A percentile compares a stretch with the other conserved stretches of the same genome.
Evolutionary conservation across 2,797 vertebrate genomes (phyloP).

Genomic region (Poecilia wingei): DNA sequence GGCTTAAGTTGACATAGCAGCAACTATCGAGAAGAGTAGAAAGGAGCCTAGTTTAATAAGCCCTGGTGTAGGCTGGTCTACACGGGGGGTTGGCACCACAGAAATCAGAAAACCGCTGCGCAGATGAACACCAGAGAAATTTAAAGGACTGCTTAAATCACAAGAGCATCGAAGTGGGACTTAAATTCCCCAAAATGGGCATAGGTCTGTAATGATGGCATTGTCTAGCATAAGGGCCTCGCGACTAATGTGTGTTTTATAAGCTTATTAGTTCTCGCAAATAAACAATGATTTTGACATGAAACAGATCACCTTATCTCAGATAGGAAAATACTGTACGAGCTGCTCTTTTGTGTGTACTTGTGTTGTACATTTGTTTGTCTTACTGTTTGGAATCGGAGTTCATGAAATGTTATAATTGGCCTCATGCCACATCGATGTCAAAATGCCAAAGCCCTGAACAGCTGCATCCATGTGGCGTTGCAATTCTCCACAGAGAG

Average conservation of each 20-base stretch:
- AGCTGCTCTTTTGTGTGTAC: slow-evolving; percentile 27
- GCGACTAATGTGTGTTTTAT: slow-evolving; percentile 41
- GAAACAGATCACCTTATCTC: slow-evolving; percentile 63
- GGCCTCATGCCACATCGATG: slow-evolving; percentile 55
- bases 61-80: slow-evolving; percentile 72
- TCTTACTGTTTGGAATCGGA: slow-evolving; percentile 58
- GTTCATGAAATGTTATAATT: slow-evolving; percentile 43
- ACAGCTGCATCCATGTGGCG: slow-evolving; percentile 39
- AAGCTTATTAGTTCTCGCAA: slow-evolving; percentile 65
- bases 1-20: slow-evolving; percentile 74
- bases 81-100: slow-evolving; percentile 74
- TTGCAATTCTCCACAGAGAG: slow-evolving; percentile 36
- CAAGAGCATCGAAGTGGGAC: slow-evolving; percentile 31
- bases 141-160: slow-evolving; percentile 53
- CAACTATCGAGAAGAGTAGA: slow-evolving; percentile 70
- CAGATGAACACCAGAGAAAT: slow-evolving; percentile 70
- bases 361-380: slow-evolving; percentile 40
- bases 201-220: slow-evolving; percentile 40
- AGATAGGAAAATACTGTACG: slow-evolving; percentile 45
- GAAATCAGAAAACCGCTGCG: slow-evolving; percentile 69
- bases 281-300: slow-evolving; percentile 60
- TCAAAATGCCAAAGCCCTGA: slow-evolving; percentile 39
- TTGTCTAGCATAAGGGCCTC: slow-evolving; percentile 55
- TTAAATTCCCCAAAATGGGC: slow-evolving; percentile 35
- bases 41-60: slow-evolving; percentile 77